Base-by-base conservation (phyloP, 2,888 invertebrate genomes). In the Graphium colonna region DNA sequence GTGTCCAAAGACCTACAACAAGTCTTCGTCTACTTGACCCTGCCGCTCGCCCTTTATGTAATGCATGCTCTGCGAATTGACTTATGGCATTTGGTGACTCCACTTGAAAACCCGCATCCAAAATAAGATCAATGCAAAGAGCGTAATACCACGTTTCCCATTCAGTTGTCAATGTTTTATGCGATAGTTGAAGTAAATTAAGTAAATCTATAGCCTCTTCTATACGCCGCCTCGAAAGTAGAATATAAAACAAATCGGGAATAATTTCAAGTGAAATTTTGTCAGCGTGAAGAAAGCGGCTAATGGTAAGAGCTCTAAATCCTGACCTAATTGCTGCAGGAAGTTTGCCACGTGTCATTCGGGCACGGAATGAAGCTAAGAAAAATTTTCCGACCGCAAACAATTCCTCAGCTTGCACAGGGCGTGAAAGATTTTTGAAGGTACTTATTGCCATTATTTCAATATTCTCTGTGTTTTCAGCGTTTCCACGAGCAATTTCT, bases 111-210 rank as follows among this genome's bases (percentile, higher is more conserved):
- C 92, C 89, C 59, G 92, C 86, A 60, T 93, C 91, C 36, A 92
- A 65, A 47, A 91, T 78, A 61, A 92, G 67, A 50, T 92, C 92
- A 51, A 92, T 79, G 57, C 91, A 91, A 31, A 92, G 77, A 0
- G 92, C 91, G 60, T 91, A 91, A 62, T 92, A 93, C 87, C 91
- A 91, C 8, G 79, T 82, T 63, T 87, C 82, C 56, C 71, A 73
- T 44, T 77, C 78, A 47, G 74, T 65, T 10, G 77, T 69, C 41
- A 64, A 55, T 51, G 69, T 64, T 51, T 63, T 69, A 54, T 75
- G 65, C 10, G 64, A 63, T 51, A 83, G 61, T 26, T 67, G 65
- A 47, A 79, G 63, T 13, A 87, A 63, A 41, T 77, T 74, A 33
- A 86, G 63, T 33, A 91, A 66, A 52, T 90, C 89, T 10, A 92